Evolutionary conservation across 2,113 vertebrate genomes (phyloP).

Genomic region (Bothrops jararaca): DNA sequence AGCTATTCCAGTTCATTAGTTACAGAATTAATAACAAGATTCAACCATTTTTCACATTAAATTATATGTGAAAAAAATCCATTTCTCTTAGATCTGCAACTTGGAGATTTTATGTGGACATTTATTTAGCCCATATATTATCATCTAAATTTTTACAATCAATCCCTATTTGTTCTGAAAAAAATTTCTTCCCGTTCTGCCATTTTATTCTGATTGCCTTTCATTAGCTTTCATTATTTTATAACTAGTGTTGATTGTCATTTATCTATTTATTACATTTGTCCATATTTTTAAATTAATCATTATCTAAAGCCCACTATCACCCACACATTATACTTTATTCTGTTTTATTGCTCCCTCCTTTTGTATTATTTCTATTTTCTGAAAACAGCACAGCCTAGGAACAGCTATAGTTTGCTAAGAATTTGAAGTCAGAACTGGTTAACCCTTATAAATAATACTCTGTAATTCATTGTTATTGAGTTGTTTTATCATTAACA

Average conservation of each 20-base stretch:
- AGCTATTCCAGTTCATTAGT: background rate
- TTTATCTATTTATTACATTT: slow-evolving; percentile 4
- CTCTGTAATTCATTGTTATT: background rate
- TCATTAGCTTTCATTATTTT: background rate
- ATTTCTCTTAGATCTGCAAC: slow-evolving; percentile 12
- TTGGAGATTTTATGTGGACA: background rate
- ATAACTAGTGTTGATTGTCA: background rate
- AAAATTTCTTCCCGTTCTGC: background rate
- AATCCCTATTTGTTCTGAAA: background rate
- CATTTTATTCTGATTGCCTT: slow-evolving; percentile 11
- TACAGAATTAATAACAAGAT: background rate
- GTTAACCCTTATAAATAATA: background rate
- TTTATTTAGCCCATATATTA: background rate
- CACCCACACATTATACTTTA: background rate
- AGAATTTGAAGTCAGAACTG: background rate
- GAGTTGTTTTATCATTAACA: background rate
- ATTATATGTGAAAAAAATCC: background rate
- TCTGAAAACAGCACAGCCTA: background rate
- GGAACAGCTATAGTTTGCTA: background rate
- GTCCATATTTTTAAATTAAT: background rate
- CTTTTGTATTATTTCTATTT: background rate
- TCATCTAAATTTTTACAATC: background rate
- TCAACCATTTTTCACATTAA: background rate
- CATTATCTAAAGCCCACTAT: background rate
- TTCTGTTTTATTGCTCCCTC: background rate